phyloP scores from a whole-genome alignment of 2,888 invertebrate genomes.

The Acheta domesticus region DNA sequence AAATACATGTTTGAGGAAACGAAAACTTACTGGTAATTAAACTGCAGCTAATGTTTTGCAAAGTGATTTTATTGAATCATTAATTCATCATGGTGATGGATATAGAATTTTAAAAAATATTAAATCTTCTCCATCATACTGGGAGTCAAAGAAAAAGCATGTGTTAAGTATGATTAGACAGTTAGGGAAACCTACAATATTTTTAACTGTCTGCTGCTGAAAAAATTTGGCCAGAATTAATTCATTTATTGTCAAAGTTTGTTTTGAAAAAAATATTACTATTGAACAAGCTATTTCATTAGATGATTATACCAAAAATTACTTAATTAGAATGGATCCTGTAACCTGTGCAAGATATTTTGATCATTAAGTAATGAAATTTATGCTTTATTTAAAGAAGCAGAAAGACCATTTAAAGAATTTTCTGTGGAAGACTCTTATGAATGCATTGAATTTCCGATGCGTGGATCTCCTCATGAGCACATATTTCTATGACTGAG shows the following conservation, averaged over 20 bases:
- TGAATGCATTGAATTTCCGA: background rate
- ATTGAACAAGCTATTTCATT: no score
- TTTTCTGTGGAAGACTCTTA: constrained; percentile 26
- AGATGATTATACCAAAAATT: no score
- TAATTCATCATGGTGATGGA: constrained; percentile 33
- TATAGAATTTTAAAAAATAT: no score
- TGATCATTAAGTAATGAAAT: no score
- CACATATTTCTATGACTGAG: background rate
- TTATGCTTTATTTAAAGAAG: no score
- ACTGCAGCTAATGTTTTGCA: no score
- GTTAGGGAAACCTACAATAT: constrained; percentile 32
- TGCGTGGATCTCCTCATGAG: background rate
- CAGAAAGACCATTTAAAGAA: constrained; percentile 33
- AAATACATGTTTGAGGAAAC: no score
- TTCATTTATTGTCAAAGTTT: background rate
- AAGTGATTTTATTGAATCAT: constrained; percentile 31
- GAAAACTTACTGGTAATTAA: no score
- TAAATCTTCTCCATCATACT: constrained; percentile 38
- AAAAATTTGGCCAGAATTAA: background rate
- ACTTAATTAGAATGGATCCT: no score
- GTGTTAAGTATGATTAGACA: no score
- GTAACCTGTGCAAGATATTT: no score
- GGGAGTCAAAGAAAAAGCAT: no score
- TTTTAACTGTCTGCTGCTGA: background rate
- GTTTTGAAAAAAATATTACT: background rate